phyloP scores from a whole-genome alignment of 2,113 vertebrate genomes.

The Paradisaea rubra region DNA sequence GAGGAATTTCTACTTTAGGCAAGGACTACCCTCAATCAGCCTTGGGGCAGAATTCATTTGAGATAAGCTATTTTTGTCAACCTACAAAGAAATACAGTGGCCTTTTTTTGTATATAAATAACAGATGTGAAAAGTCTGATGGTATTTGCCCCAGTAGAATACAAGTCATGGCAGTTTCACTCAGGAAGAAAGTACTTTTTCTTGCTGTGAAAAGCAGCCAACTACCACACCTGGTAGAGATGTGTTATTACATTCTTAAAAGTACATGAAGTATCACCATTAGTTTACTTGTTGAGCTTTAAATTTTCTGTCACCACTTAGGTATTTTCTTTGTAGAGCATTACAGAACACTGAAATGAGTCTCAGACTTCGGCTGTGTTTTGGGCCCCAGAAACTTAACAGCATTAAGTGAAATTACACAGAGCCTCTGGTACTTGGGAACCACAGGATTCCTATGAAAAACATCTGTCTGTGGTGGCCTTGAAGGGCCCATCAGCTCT shows the following conservation, averaged over 20 bases:
- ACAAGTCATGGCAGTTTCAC: neutral
- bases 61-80: neutral
- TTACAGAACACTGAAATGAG: neutral
- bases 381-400: neutral
- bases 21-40: neutral
- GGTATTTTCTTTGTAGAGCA: neutral
- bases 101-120: neutral
- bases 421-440: neutral
- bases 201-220: neutral
- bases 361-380: neutral
- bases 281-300: neutral
- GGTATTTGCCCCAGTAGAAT: neutral
- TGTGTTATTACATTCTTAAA: neutral
- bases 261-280: neutral
- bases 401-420: neutral
- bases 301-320: neutral
- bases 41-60: neutral
- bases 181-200: neutral
- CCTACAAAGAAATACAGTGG: neutral
- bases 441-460: neutral
- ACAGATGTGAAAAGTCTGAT: conserved; percentile 6
- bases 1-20: neutral
- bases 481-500: neutral
- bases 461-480: neutral
- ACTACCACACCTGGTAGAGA: neutral